Evolutionary conservation across 2,797 vertebrate species (phyloP).

Genomic region (Clarias pachynema): DNA sequence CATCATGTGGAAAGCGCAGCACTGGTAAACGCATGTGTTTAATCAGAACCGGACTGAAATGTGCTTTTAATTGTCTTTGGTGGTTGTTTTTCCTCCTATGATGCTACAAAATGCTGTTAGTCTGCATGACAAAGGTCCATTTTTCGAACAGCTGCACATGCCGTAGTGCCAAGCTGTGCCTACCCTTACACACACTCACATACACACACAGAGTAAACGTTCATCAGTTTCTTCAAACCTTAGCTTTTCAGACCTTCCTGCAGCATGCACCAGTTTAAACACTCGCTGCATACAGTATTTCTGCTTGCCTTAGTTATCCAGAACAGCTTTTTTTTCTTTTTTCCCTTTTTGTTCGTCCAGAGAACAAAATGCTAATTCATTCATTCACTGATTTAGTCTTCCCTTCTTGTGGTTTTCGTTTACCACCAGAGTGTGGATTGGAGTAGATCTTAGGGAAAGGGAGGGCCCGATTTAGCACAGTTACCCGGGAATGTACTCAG

Average conservation of each 20-base stretch:
- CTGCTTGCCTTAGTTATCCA: neutral
- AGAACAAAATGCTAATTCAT: neutral
- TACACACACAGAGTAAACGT: constrained; percentile 27
- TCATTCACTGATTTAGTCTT: constrained; percentile 1
- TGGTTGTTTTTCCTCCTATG: neutral
- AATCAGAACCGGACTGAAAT: neutral
- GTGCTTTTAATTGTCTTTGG: neutral
- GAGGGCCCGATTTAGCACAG: constrained; percentile 57
- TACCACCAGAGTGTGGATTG: constrained; percentile 47
- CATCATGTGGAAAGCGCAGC: neutral
- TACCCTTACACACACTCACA: constrained; percentile 1
- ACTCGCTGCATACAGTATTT: neutral
- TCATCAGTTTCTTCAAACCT: constrained; percentile 8
- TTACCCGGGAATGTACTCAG: constrained; percentile 66
- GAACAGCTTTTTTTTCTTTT: neutral
- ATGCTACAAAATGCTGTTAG: constrained; percentile 1
- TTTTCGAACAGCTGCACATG: constrained; percentile 53
- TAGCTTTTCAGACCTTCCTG: neutral
- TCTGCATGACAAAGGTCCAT: constrained; percentile 46
- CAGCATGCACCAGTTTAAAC: neutral
- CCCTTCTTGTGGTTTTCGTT: constrained; percentile 53
- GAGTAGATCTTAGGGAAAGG: constrained; percentile 63
- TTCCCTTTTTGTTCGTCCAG: too few relatives aligned
- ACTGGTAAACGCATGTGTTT: neutral
- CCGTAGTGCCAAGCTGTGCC: constrained; percentile 52